These are phyloP conservation scores for Neomorphus geoffroyi DNA, from an alignment of 2,797 vertebrate genomes.

Conservation along the genomic window DNA sequence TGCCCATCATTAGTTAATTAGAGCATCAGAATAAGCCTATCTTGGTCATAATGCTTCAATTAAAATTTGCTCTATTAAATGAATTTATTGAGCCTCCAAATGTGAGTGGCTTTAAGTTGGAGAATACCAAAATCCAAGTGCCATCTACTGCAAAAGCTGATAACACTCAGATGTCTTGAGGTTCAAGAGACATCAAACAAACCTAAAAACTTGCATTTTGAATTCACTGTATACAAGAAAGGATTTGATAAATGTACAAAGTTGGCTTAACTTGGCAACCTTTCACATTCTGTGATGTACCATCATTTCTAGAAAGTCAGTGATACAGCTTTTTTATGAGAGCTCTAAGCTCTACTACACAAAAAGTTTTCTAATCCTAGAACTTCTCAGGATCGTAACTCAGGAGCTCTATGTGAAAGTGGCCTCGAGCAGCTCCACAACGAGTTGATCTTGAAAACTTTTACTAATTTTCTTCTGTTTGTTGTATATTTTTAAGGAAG, in stretches of 20 bases:
- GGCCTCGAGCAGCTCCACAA: background rate
- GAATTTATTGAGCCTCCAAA: background rate
- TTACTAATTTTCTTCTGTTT: background rate
- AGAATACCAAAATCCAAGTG: background rate
- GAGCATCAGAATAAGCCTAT: background rate
- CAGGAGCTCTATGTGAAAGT: background rate
- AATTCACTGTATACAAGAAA: background rate
- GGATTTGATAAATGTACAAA: background rate
- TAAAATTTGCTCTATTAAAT: background rate
- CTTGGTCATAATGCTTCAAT: background rate
- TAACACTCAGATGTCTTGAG: background rate
- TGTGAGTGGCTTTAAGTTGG: background rate
- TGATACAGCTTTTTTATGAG: background rate
- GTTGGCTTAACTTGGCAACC: background rate
- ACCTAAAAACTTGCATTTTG: background rate
- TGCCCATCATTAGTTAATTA: background rate
- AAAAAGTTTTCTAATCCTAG: background rate
- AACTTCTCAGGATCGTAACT: background rate
- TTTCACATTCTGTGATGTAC: background rate
- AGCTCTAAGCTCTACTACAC: background rate
- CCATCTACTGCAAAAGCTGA: background rate
- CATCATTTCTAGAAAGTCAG: background rate
- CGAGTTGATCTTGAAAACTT: background rate
- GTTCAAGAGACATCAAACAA: background rate
- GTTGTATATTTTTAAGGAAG: background rate